A percentile compares a stretch with the other conserved stretches of the same genome.
These are phyloP conservation scores for Xenopus tropicalis DNA, from an alignment of 2,113 vertebrate genomes.

Conservation along the genomic window DNA sequence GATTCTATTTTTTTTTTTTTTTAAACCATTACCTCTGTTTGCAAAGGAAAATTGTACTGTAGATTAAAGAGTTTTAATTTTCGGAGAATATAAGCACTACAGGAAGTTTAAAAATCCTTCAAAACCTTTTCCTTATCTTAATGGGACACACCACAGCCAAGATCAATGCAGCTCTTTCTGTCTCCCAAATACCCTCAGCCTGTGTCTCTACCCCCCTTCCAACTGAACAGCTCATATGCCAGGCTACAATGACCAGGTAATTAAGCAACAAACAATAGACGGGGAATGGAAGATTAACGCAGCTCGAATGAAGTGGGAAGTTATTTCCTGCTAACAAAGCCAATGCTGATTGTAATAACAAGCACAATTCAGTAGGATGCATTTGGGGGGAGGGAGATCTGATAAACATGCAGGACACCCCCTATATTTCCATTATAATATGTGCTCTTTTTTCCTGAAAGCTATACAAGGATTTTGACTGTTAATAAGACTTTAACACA, in stretches of 20 bases:
- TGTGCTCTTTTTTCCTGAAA: neutral
- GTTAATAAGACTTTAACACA: too few species aligned
- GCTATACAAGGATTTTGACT: neutral
- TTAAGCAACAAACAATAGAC: slow-evolving; percentile 68
- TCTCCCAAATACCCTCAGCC: slow-evolving; percentile 8
- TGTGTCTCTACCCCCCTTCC: neutral
- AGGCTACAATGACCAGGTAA: slow-evolving; percentile 58
- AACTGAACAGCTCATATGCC: slow-evolving; percentile 36
- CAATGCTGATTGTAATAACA: slow-evolving; percentile 57
- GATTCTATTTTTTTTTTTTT: neutral
- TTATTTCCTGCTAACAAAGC: slow-evolving; percentile 71
- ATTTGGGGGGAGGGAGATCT: slow-evolving; percentile 46
- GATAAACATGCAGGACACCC: slow-evolving; percentile 53
- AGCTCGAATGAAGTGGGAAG: slow-evolving; percentile 54
- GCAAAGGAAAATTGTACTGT: slow-evolving; percentile 13
- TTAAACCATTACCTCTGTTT: slow-evolving; percentile 19
- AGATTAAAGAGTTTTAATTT: slow-evolving; percentile 30
- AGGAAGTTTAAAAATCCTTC: slow-evolving; percentile 20
- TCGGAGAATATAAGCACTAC: slow-evolving; percentile 6
- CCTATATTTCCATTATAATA: neutral
- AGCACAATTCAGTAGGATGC: slow-evolving; percentile 56
- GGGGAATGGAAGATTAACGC: slow-evolving; percentile 70
- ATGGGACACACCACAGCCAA: slow-evolving; percentile 15
- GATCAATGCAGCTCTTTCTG: slow-evolving; percentile 30
- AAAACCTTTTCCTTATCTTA: slow-evolving; percentile 31